Conservation (phyloP, 1,140 invertebrate genomes). For the Zaprionus camerounensis region DNA sequence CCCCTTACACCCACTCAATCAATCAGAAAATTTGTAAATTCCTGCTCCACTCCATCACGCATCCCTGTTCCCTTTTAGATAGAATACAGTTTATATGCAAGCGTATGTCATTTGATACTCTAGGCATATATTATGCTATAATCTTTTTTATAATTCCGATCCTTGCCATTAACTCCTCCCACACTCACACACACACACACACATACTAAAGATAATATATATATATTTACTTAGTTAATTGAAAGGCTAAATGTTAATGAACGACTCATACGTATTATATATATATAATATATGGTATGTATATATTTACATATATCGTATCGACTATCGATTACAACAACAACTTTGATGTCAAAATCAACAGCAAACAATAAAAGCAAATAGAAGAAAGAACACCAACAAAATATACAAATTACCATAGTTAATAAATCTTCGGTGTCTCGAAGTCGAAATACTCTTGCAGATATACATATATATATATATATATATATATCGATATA, state of each 20-base stretch:
- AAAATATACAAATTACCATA: slow-evolving; percentile 16
- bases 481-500: not conserved
- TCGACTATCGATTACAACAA: slow-evolving; percentile 24
- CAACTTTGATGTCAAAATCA: slow-evolving; percentile 36
- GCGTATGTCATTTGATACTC: slow-evolving; percentile 3
- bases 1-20: not conserved
- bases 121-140: slow-evolving; percentile 6
- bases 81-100: not conserved
- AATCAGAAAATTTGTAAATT: not conserved
- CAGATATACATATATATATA: not conserved
- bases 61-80: not conserved
- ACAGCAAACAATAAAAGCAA: slow-evolving; percentile 9
- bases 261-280: slow-evolving; percentile 71
- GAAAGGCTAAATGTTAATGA: slow-evolving; percentile 57
- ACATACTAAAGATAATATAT: slow-evolving; percentile 53
- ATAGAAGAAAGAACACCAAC: slow-evolving; percentile 12
- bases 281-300: slow-evolving; percentile 29
- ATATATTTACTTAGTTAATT: slow-evolving; percentile 63
- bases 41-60: no score
- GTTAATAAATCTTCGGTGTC: slow-evolving; percentile 20
- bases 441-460: slow-evolving; percentile 35
- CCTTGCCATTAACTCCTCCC: not conserved
- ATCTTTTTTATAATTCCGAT: not conserved
- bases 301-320: slow-evolving; percentile 48
- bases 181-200: slow-evolving; percentile 21